Conservation (phyloP, 2,113 vertebrate genomes). For the Rattus norvegicus region DNA sequence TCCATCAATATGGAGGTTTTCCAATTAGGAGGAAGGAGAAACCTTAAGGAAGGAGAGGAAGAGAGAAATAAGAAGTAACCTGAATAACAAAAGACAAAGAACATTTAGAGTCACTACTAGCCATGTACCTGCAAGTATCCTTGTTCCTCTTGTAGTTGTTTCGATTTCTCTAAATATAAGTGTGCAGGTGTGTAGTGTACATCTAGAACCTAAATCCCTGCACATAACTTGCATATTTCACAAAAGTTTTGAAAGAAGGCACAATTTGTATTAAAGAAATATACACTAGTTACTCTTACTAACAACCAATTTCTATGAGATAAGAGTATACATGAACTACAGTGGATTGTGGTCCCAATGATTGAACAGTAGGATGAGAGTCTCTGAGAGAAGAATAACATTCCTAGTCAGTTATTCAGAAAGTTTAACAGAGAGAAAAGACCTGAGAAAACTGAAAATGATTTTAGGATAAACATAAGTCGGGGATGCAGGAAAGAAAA, state of each 20-base stretch:
- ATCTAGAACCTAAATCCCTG: background rate
- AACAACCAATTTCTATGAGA: background rate
- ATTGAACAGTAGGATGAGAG: background rate
- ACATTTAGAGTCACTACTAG: background rate
- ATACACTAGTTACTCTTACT: background rate
- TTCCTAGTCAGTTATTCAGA: background rate
- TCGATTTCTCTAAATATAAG: too few relatives aligned
- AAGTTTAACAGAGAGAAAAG: background rate
- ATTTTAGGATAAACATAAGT: background rate
- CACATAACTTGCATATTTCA: background rate
- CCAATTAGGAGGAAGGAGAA: background rate
- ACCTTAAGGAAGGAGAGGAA: background rate
- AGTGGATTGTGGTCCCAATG: too few relatives aligned
- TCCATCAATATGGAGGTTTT: fast-evolving
- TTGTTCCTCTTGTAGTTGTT: background rate
- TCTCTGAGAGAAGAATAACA: background rate
- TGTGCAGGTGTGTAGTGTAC: fast-evolving
- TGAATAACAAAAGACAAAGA: background rate
- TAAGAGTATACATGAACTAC: background rate
- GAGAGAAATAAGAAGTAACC: too few relatives aligned
- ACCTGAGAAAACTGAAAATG: background rate
- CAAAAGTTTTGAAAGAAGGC: background rate
- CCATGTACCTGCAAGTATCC: background rate
- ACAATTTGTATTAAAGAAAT: background rate
- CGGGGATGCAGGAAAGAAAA: background rate